Evolutionary conservation across 2,888 invertebrate genomes (phyloP), one percentile per base, ranked within the genome.

Genomic region (Sphecodes monilicornis): DNA sequence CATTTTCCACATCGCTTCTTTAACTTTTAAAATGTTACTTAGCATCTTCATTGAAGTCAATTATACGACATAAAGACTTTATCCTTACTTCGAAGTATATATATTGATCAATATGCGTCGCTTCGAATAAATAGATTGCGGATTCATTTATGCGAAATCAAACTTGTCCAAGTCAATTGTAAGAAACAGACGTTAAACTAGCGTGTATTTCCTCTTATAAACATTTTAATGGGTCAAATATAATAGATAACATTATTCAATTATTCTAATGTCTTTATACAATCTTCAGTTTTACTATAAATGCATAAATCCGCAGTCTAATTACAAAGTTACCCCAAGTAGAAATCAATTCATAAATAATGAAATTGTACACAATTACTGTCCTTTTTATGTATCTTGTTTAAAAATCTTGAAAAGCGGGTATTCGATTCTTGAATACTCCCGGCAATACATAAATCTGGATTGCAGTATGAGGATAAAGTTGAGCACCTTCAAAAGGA

Each of bases 401-500:
- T 69, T 50, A 3, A 74, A 60, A 39, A 10, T 22, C 6, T 26
- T 29, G 50, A 70, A 22, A 74, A 64, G 6, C 1, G 54, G 18
- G 22, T 18, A 1, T 39, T 68, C 68, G 18, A 5, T 26, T 68
- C 11, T n/a, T n/a, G 22, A n/a, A 72, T 57, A 66, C 70, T 29
- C 70, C 32, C 78, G 84, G 78, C 26, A 70, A 60, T 29, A 16
- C 32, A 46, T 3, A 39, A n/a, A n/a, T 32, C 57, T 84, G 50
- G 36, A 39, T n/a, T 72, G 36, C 68, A 50, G 68, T 41, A 26
- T 1, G 68, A 69, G 32, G 68, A 26, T 10, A 32, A 46, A 71
- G 79, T 78, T 88, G 86, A 84, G 92, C 83, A 85, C 88, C 86
- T 26, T 11, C 29, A 18, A 16, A 13, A 75, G 36, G 2, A 36